phyloP scores from a whole-genome alignment of 2,888 invertebrate genomes.

The Pseudococcus viburni region DNA sequence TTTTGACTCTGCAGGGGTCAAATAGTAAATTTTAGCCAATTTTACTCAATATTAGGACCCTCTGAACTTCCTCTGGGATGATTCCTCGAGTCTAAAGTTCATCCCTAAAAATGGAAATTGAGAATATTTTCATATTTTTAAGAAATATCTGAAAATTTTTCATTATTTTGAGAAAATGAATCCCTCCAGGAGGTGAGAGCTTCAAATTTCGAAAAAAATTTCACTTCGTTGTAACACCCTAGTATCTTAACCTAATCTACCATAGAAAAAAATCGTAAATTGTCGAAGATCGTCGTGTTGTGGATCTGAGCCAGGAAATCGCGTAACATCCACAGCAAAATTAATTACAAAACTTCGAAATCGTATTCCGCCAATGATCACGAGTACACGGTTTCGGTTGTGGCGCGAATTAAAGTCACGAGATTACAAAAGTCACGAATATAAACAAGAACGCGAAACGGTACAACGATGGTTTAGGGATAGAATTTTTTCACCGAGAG shows the following conservation, averaged over 20 bases:
- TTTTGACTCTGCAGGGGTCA: too few relatives aligned
- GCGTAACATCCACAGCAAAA: constrained; percentile 4
- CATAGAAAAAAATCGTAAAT: neutral
- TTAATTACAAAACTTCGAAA: constrained; percentile 13
- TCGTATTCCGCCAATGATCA: neutral
- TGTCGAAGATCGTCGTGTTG: neutral
- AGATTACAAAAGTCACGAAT: constrained; percentile 7
- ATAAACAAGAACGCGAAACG: neutral
- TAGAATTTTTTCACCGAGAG: neutral
- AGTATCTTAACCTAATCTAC: neutral
- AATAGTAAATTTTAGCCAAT: too few relatives aligned
- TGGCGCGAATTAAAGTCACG: constrained; percentile 14
- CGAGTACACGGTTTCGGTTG: neutral
- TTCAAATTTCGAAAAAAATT: too few relatives aligned
- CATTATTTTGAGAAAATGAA: too few relatives aligned
- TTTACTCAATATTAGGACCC: too few relatives aligned
- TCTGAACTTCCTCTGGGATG: too few relatives aligned
- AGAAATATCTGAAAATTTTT: too few relatives aligned
- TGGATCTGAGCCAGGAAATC: constrained; percentile 21
- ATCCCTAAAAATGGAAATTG: too few relatives aligned
- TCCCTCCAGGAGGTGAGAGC: too few relatives aligned
- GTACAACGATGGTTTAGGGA: neutral
- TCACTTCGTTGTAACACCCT: too few relatives aligned
- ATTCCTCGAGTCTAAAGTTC: too few relatives aligned
- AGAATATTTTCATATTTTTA: too few relatives aligned